Evolutionary conservation across 35 echinoderm and acorn worm species (phyloP).

Genomic region (Ophiothrix spiculata): DNA sequence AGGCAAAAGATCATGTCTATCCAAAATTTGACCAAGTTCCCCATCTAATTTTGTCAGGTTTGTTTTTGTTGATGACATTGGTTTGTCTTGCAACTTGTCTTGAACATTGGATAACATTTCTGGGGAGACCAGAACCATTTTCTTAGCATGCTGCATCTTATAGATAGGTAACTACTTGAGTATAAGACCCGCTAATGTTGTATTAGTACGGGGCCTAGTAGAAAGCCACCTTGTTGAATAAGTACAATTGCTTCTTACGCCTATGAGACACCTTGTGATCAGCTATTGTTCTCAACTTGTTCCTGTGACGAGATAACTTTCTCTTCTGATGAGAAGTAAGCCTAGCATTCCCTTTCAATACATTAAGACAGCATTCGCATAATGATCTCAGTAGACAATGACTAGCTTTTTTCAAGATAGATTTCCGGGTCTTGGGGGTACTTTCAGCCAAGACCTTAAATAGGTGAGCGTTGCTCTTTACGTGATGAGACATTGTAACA

Average conservation of each 20-base stretch:
- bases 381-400: slow-evolving; percentile 35
- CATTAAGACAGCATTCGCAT: slow-evolving; percentile 58
- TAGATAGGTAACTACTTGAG: not conserved
- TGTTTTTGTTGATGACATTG: not conserved
- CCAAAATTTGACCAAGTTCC: slow-evolving; percentile 10
- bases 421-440: slow-evolving; percentile 31
- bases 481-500: slow-evolving; percentile 24
- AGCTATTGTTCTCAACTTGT: slow-evolving; percentile 38
- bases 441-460: slow-evolving; percentile 49
- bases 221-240: slow-evolving; percentile 53
- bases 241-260: slow-evolving; percentile 11
- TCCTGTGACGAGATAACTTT: slow-evolving; percentile 60
- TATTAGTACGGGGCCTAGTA: slow-evolving; percentile 28
- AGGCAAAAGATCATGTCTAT: not conserved
- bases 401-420: slow-evolving; percentile 45
- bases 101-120: not conserved
- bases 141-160: slow-evolving; percentile 18
- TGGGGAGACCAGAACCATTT: not conserved
- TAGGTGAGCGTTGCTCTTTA: slow-evolving; percentile 47
- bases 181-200: slow-evolving; percentile 8
- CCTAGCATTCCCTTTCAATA: slow-evolving; percentile 54
- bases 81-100: not conserved
- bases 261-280: slow-evolving; percentile 40
- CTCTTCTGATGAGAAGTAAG: slow-evolving; percentile 53
- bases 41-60: not conserved